Conservation (phyloP, 2,797 vertebrate genomes). For the Aselliscus stoliczkanus region DNA sequence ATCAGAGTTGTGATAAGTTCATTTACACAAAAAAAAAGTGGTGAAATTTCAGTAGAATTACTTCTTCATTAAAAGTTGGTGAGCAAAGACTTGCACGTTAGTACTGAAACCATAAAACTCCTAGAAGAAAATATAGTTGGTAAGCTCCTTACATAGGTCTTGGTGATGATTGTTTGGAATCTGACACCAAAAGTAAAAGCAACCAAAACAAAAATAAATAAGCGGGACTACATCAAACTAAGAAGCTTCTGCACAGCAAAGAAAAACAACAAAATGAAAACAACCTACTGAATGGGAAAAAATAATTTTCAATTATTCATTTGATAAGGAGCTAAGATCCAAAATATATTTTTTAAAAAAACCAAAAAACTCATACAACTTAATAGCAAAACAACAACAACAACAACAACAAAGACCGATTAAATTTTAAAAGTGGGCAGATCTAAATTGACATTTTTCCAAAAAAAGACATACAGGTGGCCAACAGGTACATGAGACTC, state of each 20-base stretch:
- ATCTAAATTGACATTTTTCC: neutral
- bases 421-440: neutral
- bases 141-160: neutral
- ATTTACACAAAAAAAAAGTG: conserved; percentile 3
- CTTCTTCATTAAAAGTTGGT: neutral
- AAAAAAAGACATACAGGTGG: neutral
- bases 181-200: neutral
- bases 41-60: neutral
- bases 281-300: neutral
- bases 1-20: neutral
- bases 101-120: neutral
- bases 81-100: neutral
- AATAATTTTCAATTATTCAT: neutral
- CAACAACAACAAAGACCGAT: neutral
- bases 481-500: neutral
- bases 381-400: neutral
- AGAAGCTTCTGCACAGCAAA: neutral
- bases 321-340: neutral
- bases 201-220: neutral
- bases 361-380: neutral
- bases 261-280: neutral
- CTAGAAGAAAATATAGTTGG: neutral
- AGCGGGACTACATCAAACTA: neutral
- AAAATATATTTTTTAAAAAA: neutral
- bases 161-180: neutral